Evolutionary conservation across 2,797 vertebrate genomes (phyloP), one percentile per base, ranked within the genome.

Genomic region (Falco berigora): DNA sequence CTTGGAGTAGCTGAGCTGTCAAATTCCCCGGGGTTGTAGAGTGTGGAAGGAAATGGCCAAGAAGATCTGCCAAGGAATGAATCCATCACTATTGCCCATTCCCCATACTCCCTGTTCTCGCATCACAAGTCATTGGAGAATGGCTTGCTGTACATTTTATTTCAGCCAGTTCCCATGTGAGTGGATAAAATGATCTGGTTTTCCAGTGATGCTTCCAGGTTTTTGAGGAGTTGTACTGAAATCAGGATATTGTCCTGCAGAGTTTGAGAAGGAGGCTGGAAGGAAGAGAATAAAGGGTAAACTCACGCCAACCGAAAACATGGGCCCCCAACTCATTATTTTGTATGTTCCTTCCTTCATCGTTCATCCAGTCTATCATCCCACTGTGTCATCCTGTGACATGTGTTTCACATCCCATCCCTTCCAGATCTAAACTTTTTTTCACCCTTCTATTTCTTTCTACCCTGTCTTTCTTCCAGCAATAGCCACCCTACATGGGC

Each of bases 121-220:
- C 96, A 94, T 96, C 96, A 96, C 95, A 95, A 97, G 94, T 96
- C 96, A 96, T 94, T 94, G 96, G 96, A 97, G 96, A 95, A 94
- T 88, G 96, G 91, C 91, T 96, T 95, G 91, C 76, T 96, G 94
- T 96, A 96, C 94, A 84, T 92, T 95, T 94, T 95, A 95, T 97
- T 96, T 97, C 96, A 96, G 93, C 93, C 95, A 95, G 95, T 96
- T 97, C 96, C 96, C 94, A 92, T 94, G 94, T 95, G 95, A 95
- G 81, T 76, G 94, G 93, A 96, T 96, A 96, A 93, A 96, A 97
- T 96, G 94, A 96, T 92, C 93, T 95, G 94, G 90, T 97, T 97
- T 96, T 97, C 96, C 94, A 97, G 92, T 92, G 68, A 68, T 86
- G 93, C 50, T 96, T 97, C 96, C 96, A 97, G 96, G 78, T 96